Percentiles rank a stretch among this genome's conserved stretches.
phyloP scores from a whole-genome alignment of 2,797 vertebrate genomes.

The Gallinago stenura region DNA sequence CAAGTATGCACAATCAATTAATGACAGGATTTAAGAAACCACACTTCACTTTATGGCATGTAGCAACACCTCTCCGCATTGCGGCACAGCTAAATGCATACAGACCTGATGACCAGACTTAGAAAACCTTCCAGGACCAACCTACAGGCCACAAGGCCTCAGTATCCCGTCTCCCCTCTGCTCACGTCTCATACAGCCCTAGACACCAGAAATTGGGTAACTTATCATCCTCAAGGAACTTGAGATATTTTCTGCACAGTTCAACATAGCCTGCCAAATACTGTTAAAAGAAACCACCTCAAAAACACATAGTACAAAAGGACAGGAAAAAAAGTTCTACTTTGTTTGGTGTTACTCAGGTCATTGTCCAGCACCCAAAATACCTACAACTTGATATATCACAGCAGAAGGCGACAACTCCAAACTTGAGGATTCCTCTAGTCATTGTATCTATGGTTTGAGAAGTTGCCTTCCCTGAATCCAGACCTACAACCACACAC shows the following conservation, averaged over 20 bases:
- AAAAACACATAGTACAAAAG: not conserved
- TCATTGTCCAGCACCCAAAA: not conserved
- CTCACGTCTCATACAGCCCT: not conserved
- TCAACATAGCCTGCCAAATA: not conserved
- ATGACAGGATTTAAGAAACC: not conserved
- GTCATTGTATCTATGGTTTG: not conserved
- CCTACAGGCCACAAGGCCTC: not conserved
- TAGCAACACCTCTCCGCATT: not conserved
- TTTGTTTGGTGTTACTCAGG: not conserved
- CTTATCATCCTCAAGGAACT: not conserved
- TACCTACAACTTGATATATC: not conserved
- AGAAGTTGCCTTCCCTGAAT: not conserved
- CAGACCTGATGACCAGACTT: not conserved
- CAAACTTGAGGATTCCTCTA: not conserved
- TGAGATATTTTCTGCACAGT: not conserved
- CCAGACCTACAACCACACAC: not conserved
- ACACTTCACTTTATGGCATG: not conserved
- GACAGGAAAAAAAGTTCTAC: not conserved
- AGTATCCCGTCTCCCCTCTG: not conserved
- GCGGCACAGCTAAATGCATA: not conserved
- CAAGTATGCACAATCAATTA: not conserved
- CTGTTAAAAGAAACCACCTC: not conserved
- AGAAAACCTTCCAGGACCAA: not conserved
- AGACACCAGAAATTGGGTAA: not conserved
- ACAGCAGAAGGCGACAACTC: not conserved